These are phyloP conservation scores for Andrena bicolor DNA, from an alignment of 2,888 invertebrate species.

Conservation along the genomic window DNA sequence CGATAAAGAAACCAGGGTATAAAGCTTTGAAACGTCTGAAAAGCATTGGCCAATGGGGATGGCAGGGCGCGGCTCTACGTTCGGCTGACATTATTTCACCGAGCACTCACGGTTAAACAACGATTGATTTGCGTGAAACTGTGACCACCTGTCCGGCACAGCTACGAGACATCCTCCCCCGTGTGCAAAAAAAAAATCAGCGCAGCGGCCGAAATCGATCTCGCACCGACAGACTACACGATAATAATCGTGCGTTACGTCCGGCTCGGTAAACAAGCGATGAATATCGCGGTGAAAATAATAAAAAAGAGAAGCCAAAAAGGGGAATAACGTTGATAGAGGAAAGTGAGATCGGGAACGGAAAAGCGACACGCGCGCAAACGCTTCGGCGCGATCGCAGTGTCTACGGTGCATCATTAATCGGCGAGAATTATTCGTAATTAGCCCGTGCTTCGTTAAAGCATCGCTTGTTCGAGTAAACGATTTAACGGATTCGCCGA, in stretches of 20 bases:
- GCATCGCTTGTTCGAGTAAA: constrained; percentile 46
- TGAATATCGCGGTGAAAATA: background rate
- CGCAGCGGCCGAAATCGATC: constrained; percentile 5
- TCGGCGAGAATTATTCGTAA: constrained; percentile 52
- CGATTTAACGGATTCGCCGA: constrained; percentile 49
- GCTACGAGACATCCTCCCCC: background rate
- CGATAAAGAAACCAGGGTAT: background rate
- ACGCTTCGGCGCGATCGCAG: background rate
- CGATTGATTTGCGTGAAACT: constrained; percentile 33
- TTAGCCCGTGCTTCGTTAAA: constrained; percentile 52
- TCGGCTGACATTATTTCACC: background rate
- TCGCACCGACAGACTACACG: background rate
- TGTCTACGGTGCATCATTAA: constrained; percentile 46
- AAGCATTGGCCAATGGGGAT: background rate
- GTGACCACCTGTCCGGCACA: background rate
- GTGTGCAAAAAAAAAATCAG: constrained; percentile 5
- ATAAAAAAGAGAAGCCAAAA: background rate
- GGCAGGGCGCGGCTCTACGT: background rate
- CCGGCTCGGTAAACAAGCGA: background rate
- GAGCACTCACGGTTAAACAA: background rate
- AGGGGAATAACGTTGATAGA: background rate
- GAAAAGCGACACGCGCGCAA: background rate
- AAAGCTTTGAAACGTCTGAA: background rate
- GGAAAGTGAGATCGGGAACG: background rate
- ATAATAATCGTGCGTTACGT: constrained; percentile 12